Base-by-base conservation (phyloP, 1,140 invertebrate species). In the Eupeodes corollae region DNA sequence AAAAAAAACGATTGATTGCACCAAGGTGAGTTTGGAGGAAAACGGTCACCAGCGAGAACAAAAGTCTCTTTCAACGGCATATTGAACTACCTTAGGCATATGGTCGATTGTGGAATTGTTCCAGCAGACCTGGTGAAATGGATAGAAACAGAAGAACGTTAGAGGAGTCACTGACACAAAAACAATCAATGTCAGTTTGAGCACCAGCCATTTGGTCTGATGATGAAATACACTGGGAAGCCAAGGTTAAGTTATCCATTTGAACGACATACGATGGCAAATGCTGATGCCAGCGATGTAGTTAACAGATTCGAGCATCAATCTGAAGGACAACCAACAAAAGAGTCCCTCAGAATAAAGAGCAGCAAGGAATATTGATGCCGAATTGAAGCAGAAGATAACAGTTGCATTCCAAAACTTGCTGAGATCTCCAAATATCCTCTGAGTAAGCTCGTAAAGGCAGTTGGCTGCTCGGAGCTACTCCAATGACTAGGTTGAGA, bases 281-380 rank as follows among this genome's bases (percentile, higher is more conserved):
- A 12, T 14, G 56, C 59, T 6, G 54, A 54, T 6, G 53, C 53
- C 12, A 68, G 26, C 3, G 49, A 50, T 6, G 55, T 56, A 5
- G 55, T 49, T 15, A 43, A 32, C 16, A 49, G 35, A 78, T 56
- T 74, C 74, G 11, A 84, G 68, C 76, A 97, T 84, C 30, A 80
- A 79, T 21, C 75, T 74, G 61, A 95, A 89, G 15, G 84, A 83
- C 40, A 91, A 73, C 57, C 79, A 86, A 11, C 82, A 75, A 73
- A 88, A 98, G 30, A 95, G 65, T 34, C 82, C 79, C 73, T 98
- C 95, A 6, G 92, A 87, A 70, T 98, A 98, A 45, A 83, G 77
- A 3, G 91, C 89, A 38, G 81, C 78, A 62, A 98, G 96, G 70
- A 98, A 98, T 61, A 98, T 84, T 51, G 83, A 89, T 1, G 91